phyloP scores from a whole-genome alignment of 2,797 vertebrate genomes.

The Pangasius mekongensis region DNA sequence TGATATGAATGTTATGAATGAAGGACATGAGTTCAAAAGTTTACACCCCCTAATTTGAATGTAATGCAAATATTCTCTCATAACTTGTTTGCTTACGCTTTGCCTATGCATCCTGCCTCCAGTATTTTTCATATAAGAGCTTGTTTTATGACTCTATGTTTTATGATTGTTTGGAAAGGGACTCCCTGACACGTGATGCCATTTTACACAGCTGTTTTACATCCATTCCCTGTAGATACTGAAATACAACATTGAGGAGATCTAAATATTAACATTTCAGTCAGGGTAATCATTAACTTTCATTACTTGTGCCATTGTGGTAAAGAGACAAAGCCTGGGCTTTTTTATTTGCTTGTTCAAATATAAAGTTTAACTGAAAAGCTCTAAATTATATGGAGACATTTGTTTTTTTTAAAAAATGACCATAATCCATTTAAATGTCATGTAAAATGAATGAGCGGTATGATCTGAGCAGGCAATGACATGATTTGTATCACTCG shows the following conservation, averaged over 20 bases:
- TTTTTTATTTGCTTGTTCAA: neutral
- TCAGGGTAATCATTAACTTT: neutral
- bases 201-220: neutral
- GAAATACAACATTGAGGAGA: neutral
- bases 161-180: neutral
- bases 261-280: neutral
- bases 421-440: neutral
- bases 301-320: neutral
- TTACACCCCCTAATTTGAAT: neutral
- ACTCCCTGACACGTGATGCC: neutral
- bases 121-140: neutral
- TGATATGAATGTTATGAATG: neutral
- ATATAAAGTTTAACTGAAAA: neutral
- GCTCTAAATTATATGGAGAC: neutral
- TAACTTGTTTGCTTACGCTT: neutral
- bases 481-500: neutral
- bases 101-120: neutral
- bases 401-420: neutral
- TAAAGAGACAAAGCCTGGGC: neutral
- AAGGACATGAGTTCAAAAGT: neutral
- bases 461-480: neutral
- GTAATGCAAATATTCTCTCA: neutral
- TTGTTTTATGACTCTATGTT: neutral
- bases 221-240: neutral
- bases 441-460: neutral